A percentile compares a stretch with the other conserved stretches of the same genome.
Evolutionary conservation across 2,113 vertebrate species (phyloP).

Genomic region (Mobula hypostoma): DNA sequence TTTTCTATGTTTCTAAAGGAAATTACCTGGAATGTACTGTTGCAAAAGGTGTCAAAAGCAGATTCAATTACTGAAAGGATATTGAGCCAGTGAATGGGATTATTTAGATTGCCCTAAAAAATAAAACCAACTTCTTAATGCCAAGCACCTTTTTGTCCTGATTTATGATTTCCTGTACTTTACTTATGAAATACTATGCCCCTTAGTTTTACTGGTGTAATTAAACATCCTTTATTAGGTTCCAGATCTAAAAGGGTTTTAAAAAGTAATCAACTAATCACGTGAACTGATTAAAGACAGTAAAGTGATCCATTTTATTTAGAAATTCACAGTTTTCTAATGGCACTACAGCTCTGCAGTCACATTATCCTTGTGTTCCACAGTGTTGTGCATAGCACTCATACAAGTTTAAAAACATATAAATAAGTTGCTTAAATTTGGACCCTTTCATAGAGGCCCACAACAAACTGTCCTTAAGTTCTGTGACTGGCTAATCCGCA

Average conservation of each 20-base stretch:
- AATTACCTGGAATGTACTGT: too few relatives aligned
- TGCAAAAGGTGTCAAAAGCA: too few relatives aligned
- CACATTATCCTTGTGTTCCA: conserved; percentile 68
- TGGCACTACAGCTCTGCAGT: conserved; percentile 92
- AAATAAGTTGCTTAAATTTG: conserved; percentile 44
- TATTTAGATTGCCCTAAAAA: too few relatives aligned
- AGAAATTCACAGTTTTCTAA: conserved; percentile 99
- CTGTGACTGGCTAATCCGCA: conserved; percentile 64
- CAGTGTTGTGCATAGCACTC: conserved; percentile 62
- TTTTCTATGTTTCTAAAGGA: too few relatives aligned
- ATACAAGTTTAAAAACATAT: conserved; percentile 38
- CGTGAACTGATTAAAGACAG: conserved; percentile 62
- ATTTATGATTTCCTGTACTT: too few relatives aligned
- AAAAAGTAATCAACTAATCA: conserved; percentile 46
- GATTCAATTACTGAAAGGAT: too few relatives aligned
- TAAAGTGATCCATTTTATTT: conserved; percentile 87
- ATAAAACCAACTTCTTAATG: too few relatives aligned
- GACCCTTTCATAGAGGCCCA: conserved; percentile 46
- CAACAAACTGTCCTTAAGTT: conserved; percentile 46
- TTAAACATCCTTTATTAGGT: neutral
- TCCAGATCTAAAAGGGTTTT: neutral
- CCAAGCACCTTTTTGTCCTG: too few relatives aligned
- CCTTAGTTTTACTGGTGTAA: neutral
- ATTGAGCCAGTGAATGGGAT: too few relatives aligned
- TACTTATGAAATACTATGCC: neutral